Evolutionary conservation across 2,888 invertebrate genomes (phyloP).

Genomic region (Anodontia alba): DNA sequence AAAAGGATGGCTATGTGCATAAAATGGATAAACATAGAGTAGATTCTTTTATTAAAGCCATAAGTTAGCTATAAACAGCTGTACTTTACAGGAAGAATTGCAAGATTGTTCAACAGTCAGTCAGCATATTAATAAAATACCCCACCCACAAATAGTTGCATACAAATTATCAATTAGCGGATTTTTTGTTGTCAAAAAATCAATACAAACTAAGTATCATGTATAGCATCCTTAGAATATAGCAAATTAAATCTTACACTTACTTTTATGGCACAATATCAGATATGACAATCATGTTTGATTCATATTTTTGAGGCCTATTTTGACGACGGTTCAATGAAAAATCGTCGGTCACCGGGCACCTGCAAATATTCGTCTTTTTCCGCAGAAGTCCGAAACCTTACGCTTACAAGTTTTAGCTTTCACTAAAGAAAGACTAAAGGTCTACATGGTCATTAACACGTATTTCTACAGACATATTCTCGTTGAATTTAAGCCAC

Average conservation of each 20-base stretch:
- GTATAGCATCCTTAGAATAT: neutral
- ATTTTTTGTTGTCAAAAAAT: neutral
- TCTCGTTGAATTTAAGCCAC: no score
- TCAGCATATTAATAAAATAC: no score
- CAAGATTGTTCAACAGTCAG: no score
- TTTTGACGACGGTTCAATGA: neutral
- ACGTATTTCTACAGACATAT: no score
- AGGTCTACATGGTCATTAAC: no score
- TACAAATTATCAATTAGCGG: neutral
- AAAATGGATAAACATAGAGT: no score
- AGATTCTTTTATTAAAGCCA: no score
- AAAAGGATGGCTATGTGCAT: no score
- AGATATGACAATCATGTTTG: neutral
- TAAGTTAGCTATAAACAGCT: no score
- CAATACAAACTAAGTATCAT: neutral
- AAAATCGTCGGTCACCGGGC: conserved; percentile 5
- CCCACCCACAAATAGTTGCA: neutral
- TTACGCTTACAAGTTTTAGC: no score
- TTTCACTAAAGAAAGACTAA: no score
- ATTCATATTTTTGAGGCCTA: neutral
- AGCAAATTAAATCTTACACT: neutral
- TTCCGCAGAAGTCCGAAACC: neutral
- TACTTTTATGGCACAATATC: neutral
- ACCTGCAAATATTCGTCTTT: neutral
- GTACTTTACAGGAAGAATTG: no score